phyloP scores from a whole-genome alignment of 2,888 invertebrate species.

The Pachycephus smyrnensis region DNA sequence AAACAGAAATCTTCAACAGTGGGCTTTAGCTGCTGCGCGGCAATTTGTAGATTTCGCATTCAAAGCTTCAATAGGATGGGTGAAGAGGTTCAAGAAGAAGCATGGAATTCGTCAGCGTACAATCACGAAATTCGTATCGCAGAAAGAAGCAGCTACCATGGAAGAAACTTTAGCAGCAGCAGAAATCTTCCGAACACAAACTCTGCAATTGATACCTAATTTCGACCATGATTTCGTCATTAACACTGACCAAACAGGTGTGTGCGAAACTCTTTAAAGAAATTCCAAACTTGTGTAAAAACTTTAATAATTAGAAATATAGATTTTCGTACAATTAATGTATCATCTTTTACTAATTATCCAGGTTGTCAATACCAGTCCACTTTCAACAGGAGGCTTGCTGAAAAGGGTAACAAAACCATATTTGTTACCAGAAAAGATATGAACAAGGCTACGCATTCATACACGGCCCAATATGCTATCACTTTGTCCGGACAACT shows the following conservation, averaged over 20 bases:
- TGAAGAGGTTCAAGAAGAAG: conserved; percentile 25
- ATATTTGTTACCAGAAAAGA: conserved; percentile 20
- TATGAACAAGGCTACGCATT: conserved; percentile 28
- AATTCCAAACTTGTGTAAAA: neutral
- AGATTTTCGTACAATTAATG: conserved; percentile 15
- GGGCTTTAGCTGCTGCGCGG: conserved; percentile 31
- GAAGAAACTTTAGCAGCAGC: conserved; percentile 23
- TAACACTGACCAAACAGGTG: conserved; percentile 33
- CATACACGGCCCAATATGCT: conserved; percentile 29
- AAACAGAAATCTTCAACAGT: conserved; percentile 34
- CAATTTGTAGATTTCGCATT: conserved; percentile 32
- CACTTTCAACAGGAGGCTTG: conserved; percentile 20
- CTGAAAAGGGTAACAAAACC: conserved; percentile 18
- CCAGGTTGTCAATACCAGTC: conserved; percentile 21
- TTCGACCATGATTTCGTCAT: conserved; percentile 27
- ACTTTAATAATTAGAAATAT: conserved; percentile 6
- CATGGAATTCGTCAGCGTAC: conserved; percentile 30
- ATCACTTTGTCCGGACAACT: conserved; percentile 26
- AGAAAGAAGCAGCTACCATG: conserved; percentile 21
- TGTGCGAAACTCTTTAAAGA: neutral
- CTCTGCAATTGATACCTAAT: conserved; percentile 22
- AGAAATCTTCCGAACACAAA: conserved; percentile 10
- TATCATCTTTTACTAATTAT: conserved; percentile 17
- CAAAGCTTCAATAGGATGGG: conserved; percentile 29
- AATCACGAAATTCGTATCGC: conserved; percentile 25